Conservation (phyloP, 2,113 vertebrate genomes). For the Cyanistes caeruleus region DNA sequence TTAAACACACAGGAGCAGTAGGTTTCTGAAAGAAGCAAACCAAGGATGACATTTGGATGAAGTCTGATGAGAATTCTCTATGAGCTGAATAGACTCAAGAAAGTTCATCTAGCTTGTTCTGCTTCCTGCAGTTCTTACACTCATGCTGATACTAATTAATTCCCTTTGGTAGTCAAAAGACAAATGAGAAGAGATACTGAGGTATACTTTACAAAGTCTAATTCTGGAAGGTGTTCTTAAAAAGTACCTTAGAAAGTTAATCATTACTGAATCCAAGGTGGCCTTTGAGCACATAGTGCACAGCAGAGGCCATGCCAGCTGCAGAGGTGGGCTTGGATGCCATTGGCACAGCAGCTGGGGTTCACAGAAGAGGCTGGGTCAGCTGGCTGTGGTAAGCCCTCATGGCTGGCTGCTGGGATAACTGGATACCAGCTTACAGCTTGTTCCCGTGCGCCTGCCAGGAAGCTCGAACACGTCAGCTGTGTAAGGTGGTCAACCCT, state of each 20-base stretch:
- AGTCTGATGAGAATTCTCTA: background rate
- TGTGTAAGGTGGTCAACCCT: no score
- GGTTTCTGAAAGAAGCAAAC: constrained; percentile 4
- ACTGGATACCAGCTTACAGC: fast-evolving
- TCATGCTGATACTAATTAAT: background rate
- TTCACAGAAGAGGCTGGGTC: background rate
- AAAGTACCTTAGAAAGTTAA: background rate
- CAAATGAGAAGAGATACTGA: background rate
- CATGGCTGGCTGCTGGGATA: background rate
- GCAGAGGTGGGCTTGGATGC: background rate
- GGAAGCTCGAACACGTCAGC: fast-evolving
- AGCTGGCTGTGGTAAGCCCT: background rate
- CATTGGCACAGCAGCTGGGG: background rate
- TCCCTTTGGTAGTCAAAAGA: background rate
- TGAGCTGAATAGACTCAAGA: background rate
- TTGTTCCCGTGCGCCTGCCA: fast-evolving
- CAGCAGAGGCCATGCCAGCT: background rate
- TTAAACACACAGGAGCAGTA: background rate
- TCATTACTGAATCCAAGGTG: background rate
- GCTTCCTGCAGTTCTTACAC: background rate
- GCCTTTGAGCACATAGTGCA: background rate
- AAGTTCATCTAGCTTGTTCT: background rate
- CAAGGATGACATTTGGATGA: constrained; percentile 11
- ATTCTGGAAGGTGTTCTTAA: background rate
- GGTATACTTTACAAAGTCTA: background rate